phyloP scores from a whole-genome alignment of 2,797 vertebrate genomes.

The Gadopsis marmoratus region DNA sequence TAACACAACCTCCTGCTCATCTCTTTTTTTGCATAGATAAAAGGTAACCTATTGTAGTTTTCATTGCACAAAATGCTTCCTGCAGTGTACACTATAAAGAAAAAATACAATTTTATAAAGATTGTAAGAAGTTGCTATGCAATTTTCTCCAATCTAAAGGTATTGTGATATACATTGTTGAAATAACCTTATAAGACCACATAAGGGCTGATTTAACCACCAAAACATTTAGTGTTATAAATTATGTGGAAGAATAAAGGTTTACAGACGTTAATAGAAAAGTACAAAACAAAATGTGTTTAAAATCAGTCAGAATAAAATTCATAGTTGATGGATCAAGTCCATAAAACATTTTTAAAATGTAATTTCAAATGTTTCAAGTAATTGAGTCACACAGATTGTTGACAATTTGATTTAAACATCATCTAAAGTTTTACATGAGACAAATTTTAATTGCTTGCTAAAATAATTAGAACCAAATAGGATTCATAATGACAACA shows the following conservation, averaged over 20 bases:
- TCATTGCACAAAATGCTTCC: constrained; percentile 26
- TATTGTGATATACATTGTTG: neutral
- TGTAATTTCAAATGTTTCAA: constrained; percentile 41
- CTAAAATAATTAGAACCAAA: neutral
- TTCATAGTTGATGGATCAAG: neutral
- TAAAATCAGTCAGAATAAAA: neutral
- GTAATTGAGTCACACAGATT: constrained; percentile 59
- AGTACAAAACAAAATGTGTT: neutral
- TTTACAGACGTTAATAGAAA: neutral
- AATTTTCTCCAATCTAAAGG: constrained; percentile 19
- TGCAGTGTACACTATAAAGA: neutral
- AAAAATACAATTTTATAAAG: neutral
- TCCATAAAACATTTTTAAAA: constrained; percentile 7
- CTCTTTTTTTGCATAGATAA: constrained; percentile 67
- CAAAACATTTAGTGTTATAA: neutral
- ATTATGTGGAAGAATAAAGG: neutral
- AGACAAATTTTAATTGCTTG: constrained; percentile 27
- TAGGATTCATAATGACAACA: neutral
- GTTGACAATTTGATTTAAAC: constrained; percentile 46
- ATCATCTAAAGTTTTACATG: constrained; percentile 31
- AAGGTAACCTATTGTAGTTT: constrained; percentile 19
- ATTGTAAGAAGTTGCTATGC: constrained; percentile 33
- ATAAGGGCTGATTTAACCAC: neutral
- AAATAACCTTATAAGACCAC: neutral
- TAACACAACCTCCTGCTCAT: neutral